Base-by-base conservation (phyloP, 2,888 invertebrate species). In the Napeogenes inachia region DNA sequence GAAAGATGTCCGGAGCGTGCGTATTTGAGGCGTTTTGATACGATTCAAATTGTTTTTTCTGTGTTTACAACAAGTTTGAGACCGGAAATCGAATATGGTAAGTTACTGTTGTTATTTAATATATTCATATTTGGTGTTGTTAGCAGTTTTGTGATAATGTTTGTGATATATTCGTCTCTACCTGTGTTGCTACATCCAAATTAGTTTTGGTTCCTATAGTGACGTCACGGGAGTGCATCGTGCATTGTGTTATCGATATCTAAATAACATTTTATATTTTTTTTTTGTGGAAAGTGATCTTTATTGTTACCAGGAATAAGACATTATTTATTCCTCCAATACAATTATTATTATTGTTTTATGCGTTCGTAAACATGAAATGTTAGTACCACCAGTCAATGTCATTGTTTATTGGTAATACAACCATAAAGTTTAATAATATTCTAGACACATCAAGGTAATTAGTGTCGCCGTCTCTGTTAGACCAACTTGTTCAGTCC, bases 1-100 rank as follows among this genome's bases (percentile, higher is more conserved):
- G 80, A 84, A 87, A 87, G 79, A 88, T 87, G 88, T 87, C 87
- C 70, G 84, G 76, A 78, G 82, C 75, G 77, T 77, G 71, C 73
- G 79, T 79, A 80, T 78, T 82, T 75, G 82, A 80, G 82, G 80
- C 82, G 82, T 82, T 83, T 79, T 82, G 80, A 82, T 82, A 77
- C 77, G 80, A 80, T 87, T 78, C 80, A 79, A 75, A 76, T 76
- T 76, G 81, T 81, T 81, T 83, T 82, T 82, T 78, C 79, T 79
- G 76, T 80, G 82, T 83, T 50, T 79, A 77, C 71, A 74, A 78
- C 76, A 77, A 72, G 71, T 74, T 72, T 77, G 74, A 73, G 73
- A 72, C 72, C 73, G 75, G 73, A 70, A 77, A 71, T 73, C 71
- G 68, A 72, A 66, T 60, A 82, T 69, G 82, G 88, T 89, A 76